Evolutionary conservation across 64 coral and sea anemone genomes (phyloP), one percentile per base, ranked within the genome.

Genomic region (Montipora capricornis): DNA sequence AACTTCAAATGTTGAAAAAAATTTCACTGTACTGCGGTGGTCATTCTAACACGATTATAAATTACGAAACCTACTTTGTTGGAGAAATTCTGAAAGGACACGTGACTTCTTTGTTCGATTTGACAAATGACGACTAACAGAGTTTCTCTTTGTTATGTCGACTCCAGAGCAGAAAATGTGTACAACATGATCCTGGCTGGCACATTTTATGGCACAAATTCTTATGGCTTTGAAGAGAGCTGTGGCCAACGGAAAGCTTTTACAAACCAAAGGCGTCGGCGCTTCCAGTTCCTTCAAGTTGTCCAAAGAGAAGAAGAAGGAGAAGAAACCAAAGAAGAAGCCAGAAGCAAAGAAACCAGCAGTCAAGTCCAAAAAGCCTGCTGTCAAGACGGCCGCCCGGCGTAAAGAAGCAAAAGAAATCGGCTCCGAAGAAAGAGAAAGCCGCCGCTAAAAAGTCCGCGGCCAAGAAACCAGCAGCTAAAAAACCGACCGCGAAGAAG

Each of bases 241-340:
- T 49, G 44, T 13, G 17, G 73, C 47, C 9, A 87, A 57, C 10
- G 87, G 73, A 89, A 74, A 26, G 20, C n/a, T 74, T 50, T 1
- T 89, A 7, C 68, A 77, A 44, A 76, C 87, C n/a, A 89, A 89
- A 44, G 87, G 87, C 12, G 37, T 76, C 14, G 87, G 87, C 20
- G 87, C 87, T 76, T 77, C 74, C 2, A 66, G 87, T 26, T 26
- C 26, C 26, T 89, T 89, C 19, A 89, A 89, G 74, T 26, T 73
- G 5, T 5, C 17, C n/a, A 74, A 74, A 20, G 50, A 76, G 69
- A 48, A 89, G 19, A 49, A 20, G 26, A 61, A 19, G 44, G 75
- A 89, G 87, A 75, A 88, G 8, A 51, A 44, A 77, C 49, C 67
- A 11, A 82, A 68, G 24, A 74, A 8, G 58, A 67, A 67, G 62